A percentile compares a stretch with the other conserved stretches of the same genome.
Conservation (phyloP, 2,888 invertebrate genomes). For the Drosophila anomelani region DNA sequence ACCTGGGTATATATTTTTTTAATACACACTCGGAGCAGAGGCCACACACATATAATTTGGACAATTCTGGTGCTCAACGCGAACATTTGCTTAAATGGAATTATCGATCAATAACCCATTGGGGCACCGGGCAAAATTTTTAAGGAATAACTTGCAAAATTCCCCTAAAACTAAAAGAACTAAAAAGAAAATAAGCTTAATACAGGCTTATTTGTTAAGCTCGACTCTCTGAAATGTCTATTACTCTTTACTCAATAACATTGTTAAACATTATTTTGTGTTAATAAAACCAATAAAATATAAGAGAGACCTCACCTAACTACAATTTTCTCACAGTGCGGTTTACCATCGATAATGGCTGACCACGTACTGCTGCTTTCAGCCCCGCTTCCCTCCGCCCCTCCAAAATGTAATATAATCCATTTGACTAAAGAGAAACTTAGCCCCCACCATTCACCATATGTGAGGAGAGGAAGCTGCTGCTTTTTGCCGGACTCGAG, state of each 20-base stretch:
- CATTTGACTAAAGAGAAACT: conserved; percentile 69
- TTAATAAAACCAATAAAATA: neutral
- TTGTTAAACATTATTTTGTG: no score
- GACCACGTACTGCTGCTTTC: conserved; percentile 39
- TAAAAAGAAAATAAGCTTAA: no score
- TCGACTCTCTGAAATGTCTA: no score
- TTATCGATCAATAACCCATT: conserved; percentile 78
- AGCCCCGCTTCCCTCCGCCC: neutral
- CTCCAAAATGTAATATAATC: conserved; percentile 63
- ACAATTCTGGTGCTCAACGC: conserved; percentile 74
- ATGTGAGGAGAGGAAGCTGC: conserved; percentile 47
- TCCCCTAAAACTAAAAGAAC: no score
- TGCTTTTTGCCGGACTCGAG: conserved; percentile 42
- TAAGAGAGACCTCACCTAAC: neutral
- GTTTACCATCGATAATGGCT: conserved; percentile 58
- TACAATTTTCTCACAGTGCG: conserved; percentile 9
- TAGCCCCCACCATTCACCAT: conserved; percentile 22
- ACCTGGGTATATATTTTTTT: conserved; percentile 60
- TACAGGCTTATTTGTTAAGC: no score
- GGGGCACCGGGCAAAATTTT: conserved; percentile 1
- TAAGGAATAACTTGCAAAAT: neutral
- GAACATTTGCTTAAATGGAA: conserved; percentile 79
- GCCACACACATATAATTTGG: conserved; percentile 67
- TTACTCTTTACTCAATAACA: no score
- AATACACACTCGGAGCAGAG: conserved; percentile 41